Percentiles rank a stretch among this genome's conserved stretches.
These are phyloP conservation scores for Todiramphus saurophagus DNA, from an alignment of 2,113 vertebrate species.

Conservation along the genomic window DNA sequence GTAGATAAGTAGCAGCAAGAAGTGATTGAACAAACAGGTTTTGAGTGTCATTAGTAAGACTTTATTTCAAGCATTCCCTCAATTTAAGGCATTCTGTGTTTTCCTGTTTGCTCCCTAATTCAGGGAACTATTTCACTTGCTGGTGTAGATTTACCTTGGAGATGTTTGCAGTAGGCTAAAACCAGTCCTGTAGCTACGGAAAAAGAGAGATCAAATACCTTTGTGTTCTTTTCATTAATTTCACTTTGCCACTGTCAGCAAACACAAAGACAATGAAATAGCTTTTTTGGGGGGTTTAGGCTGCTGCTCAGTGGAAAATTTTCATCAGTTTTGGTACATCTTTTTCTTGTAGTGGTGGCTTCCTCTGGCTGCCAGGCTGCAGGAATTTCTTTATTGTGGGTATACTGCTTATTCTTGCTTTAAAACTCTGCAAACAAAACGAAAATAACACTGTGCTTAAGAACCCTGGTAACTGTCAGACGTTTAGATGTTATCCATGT, in stretches of 20 bases:
- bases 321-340: constrained; percentile 48
- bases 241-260: background rate
- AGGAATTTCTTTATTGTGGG: constrained; percentile 81
- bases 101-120: no score
- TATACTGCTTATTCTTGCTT: constrained; percentile 75
- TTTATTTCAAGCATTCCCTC: background rate
- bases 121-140: background rate
- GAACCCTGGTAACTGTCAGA: background rate
- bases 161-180: background rate
- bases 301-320: constrained; percentile 55
- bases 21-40: background rate
- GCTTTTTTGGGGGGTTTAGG: background rate
- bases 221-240: background rate
- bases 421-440: constrained; percentile 77
- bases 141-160: background rate
- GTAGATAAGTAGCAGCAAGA: background rate
- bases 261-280: background rate
- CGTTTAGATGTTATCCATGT: background rate
- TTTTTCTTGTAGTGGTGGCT: constrained; percentile 63
- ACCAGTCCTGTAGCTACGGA: background rate
- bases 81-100: background rate
- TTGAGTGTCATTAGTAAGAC: background rate
- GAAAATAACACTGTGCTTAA: background rate
- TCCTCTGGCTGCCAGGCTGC: constrained; percentile 85
- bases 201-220: background rate